These are phyloP conservation scores for Anthophora plumipes DNA, from an alignment of 2,888 invertebrate genomes.

Conservation along the genomic window DNA sequence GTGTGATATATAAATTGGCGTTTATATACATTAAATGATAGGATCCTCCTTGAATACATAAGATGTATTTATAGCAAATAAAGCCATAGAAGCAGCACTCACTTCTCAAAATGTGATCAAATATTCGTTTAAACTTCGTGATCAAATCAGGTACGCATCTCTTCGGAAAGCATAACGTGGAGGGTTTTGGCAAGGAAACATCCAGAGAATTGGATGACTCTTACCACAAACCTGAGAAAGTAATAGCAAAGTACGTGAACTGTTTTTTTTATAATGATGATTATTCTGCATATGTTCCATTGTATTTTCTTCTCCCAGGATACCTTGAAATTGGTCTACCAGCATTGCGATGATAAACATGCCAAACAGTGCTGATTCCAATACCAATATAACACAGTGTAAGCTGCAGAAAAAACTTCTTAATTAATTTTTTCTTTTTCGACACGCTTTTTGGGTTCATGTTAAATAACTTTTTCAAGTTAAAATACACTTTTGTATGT, in stretches of 20 bases:
- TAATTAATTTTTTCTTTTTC: conserved; percentile 35
- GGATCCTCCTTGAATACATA: conserved; percentile 21
- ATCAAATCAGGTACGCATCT: conserved; percentile 81
- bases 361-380: conserved; percentile 94
- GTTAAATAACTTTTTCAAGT: not conserved
- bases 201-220: conserved; percentile 90
- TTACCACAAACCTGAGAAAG: conserved; percentile 92
- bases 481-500: not conserved
- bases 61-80: conserved; percentile 22
- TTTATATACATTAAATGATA: conserved; percentile 30
- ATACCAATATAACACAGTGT: conserved; percentile 92
- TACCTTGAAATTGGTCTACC: conserved; percentile 93
- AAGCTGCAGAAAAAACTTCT: conserved; percentile 86
- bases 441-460: conserved; percentile 25
- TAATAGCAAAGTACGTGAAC: conserved; percentile 88
- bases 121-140: conserved; percentile 77
- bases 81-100: conserved; percentile 27
- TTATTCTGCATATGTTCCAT: conserved; percentile 91
- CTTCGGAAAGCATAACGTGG: conserved; percentile 81
- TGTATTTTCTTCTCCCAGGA: conserved; percentile 93
- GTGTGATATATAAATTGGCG: conserved; percentile 20
- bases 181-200: conserved; percentile 88
- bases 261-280: conserved; percentile 86
- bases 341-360: conserved; percentile 95
- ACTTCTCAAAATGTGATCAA: conserved; percentile 2